Conservation (phyloP, 1,140 invertebrate species). For the Trachymyrmex cornetzi region DNA sequence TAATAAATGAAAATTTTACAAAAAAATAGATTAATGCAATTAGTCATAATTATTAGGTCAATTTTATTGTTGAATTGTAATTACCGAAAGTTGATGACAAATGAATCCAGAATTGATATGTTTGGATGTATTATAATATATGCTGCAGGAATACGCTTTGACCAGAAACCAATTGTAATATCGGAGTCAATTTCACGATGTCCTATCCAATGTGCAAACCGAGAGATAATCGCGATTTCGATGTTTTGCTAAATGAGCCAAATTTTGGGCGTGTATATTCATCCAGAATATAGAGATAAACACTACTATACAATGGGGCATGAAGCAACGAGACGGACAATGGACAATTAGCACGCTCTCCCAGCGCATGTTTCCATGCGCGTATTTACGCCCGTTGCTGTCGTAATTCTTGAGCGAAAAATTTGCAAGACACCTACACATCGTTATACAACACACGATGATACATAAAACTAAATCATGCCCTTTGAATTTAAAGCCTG, state of each 20-base stretch:
- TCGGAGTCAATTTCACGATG: conserved; percentile 44
- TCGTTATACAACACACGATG: conserved; percentile 24
- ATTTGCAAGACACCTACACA: conserved; percentile 10
- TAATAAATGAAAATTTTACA: not conserved
- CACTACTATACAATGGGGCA: conserved; percentile 28
- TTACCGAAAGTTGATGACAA: conserved; percentile 15
- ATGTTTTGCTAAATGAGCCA: conserved; percentile 55
- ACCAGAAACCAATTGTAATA: conserved; percentile 38
- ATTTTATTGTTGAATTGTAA: not conserved
- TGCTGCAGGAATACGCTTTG: not conserved
- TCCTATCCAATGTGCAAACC: conserved; percentile 14
- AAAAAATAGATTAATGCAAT: conserved; percentile 1
- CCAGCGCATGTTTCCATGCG: not conserved
- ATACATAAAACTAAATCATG: conserved; percentile 39
- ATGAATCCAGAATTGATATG: conserved; percentile 3
- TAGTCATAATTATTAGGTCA: not conserved
- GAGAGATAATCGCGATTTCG: conserved; percentile 41
- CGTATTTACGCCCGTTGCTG: not conserved
- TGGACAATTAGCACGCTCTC: conserved; percentile 40
- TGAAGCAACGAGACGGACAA: conserved; percentile 52
- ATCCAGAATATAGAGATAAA: conserved; percentile 51
- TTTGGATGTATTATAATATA: not conserved
- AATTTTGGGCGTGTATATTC: conserved; percentile 47
- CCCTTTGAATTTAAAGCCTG: conserved; percentile 54
- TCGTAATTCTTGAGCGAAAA: conserved; percentile 29